Percentiles rank a stretch among this genome's conserved stretches.
Conservation (phyloP, 2,797 vertebrate species). For the Gallinago stenura region DNA sequence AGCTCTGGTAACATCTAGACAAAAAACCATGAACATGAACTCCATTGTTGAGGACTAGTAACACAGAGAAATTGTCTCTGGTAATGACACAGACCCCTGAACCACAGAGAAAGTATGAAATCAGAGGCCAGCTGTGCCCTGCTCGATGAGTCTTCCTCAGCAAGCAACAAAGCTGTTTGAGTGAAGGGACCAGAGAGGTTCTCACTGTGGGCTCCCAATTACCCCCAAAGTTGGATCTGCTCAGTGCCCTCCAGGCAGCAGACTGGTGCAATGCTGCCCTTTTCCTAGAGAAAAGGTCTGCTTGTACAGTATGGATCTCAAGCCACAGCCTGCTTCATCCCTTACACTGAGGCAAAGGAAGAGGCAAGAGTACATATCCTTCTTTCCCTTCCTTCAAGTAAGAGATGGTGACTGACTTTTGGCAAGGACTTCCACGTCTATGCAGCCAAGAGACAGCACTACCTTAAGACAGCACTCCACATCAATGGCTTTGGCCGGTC, state of each 20-base stretch:
- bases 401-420: not conserved
- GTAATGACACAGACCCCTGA: not conserved
- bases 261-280: not conserved
- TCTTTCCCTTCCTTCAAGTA: not conserved
- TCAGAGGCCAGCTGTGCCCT: not conserved
- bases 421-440: not conserved
- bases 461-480: not conserved
- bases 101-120: not conserved
- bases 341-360: not conserved
- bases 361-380: not conserved
- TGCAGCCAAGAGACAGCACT: not conserved
- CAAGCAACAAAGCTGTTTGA: not conserved
- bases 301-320: not conserved
- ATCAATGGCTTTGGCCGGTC: not conserved
- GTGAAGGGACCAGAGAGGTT: not conserved
- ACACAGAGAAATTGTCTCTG: not conserved
- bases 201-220: not conserved
- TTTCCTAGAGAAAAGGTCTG: not conserved
- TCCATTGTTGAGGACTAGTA: not conserved
- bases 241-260: not conserved
- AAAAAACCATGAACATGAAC: not conserved
- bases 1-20: not conserved
- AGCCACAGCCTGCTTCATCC: not conserved
- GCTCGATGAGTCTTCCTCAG: not conserved
- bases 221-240: not conserved